Conservation (phyloP, 1,140 invertebrate genomes). For the Atta cephalotes region DNA sequence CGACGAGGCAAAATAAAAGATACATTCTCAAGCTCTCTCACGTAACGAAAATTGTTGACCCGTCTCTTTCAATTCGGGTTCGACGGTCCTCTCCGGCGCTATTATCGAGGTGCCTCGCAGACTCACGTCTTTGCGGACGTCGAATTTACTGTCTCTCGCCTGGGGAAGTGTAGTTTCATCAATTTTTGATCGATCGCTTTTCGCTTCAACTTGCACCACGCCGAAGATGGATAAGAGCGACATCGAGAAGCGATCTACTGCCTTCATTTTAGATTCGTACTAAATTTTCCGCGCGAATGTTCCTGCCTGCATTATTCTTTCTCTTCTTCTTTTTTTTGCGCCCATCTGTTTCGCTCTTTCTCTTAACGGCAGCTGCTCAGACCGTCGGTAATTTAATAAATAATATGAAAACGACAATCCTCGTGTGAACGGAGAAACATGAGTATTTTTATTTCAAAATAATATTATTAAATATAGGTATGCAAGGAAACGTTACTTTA, state of each 20-base stretch:
- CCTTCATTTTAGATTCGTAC: constrained; percentile 12
- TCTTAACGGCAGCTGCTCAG: constrained; percentile 2
- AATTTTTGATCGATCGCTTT: constrained; percentile 68
- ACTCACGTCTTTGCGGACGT: constrained; percentile 61
- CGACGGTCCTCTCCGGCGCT: constrained; percentile 33
- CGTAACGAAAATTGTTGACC: constrained; percentile 57
- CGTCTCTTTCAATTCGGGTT: constrained; percentile 50
- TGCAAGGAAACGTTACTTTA: too few relatives aligned
- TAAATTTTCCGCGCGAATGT: constrained; percentile 40
- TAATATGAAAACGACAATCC: constrained; percentile 13
- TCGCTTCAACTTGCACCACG: constrained; percentile 41
- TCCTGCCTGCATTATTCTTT: not conserved
- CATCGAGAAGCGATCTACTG: constrained; percentile 41
- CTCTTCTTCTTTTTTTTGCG: not conserved
- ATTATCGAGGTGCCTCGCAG: constrained; percentile 59
- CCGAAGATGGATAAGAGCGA: constrained; percentile 55
- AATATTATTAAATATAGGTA: not conserved
- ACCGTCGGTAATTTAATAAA: constrained; percentile 36
- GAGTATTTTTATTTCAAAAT: not conserved
- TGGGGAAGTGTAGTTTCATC: constrained; percentile 67
- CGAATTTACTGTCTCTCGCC: constrained; percentile 68
- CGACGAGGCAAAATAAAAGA: constrained; percentile 25
- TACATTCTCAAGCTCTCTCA: constrained; percentile 17
- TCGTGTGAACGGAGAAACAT: not conserved
- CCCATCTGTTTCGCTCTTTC: not conserved